Percentiles rank a stretch among this genome's conserved stretches.
Evolutionary conservation across 2,888 invertebrate species (phyloP).

Genomic region (Drosophila seclusa): DNA sequence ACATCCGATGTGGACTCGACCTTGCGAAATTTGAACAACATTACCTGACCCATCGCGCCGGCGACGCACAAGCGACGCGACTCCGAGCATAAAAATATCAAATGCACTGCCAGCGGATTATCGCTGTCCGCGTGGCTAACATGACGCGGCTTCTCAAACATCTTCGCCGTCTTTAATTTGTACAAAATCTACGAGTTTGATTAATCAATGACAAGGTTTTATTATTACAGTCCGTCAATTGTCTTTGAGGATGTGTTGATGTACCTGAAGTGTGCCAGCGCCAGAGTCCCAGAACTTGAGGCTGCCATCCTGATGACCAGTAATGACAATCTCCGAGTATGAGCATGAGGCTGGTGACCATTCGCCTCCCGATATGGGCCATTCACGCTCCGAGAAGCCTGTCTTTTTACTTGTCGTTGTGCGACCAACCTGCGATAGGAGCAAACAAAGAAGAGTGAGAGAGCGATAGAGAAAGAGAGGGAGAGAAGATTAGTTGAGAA

Average conservation of each 20-base stretch:
- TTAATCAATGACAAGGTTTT: neutral
- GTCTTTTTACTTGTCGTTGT: conserved; percentile 90
- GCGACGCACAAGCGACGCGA: conserved; percentile 95
- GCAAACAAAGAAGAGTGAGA: neutral
- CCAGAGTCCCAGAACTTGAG: conserved; percentile 99
- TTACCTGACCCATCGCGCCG: conserved; percentile 96
- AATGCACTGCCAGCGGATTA: conserved; percentile 95
- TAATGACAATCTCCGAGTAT: conserved; percentile 98
- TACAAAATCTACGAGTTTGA: conserved; percentile 89
- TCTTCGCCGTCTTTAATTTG: conserved; percentile 98
- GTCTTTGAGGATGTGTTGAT: neutral
- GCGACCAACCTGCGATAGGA: conserved; percentile 87
- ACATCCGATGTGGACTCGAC: conserved; percentile 93
- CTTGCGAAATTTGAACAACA: conserved; percentile 98
- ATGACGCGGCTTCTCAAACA: conserved; percentile 86
- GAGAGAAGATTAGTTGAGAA: neutral
- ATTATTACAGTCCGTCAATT: neutral
- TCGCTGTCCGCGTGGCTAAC: conserved; percentile 88
- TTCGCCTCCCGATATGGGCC: conserved; percentile 98
- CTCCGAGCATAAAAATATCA: conserved; percentile 96
- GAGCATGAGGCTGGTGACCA: conserved; percentile 98
- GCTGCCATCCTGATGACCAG: conserved; percentile 99
- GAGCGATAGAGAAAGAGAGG: neutral
- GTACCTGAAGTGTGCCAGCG: conserved; percentile 94
- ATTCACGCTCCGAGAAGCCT: conserved; percentile 95